These are phyloP conservation scores for Linyphia triangularis DNA, from an alignment of 2,888 invertebrate species.

Conservation along the genomic window DNA sequence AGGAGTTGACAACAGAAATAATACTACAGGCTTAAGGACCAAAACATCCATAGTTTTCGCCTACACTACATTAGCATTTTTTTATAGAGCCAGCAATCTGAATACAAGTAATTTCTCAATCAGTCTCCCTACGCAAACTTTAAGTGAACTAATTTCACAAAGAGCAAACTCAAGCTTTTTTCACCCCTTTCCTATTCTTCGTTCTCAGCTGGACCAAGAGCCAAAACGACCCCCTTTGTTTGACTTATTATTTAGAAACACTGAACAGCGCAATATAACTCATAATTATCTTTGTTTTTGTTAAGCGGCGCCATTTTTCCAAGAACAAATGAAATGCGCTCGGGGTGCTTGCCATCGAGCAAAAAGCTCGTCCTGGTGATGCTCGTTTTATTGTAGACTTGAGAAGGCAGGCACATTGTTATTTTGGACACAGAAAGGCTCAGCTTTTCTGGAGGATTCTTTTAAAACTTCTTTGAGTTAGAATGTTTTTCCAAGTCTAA, in stretches of 20 bases:
- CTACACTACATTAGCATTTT: too few relatives aligned
- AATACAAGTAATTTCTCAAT: constrained; percentile 11
- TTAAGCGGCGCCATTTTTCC: constrained; percentile 28
- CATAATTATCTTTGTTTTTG: constrained; percentile 73
- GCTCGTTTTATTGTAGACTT: constrained; percentile 48
- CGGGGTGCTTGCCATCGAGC: constrained; percentile 41
- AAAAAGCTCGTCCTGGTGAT: constrained; percentile 42
- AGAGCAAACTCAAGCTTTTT: constrained; percentile 22
- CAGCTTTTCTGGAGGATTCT: constrained; percentile 49
- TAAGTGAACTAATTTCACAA: constrained; percentile 55
- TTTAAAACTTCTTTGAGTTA: constrained; percentile 65
- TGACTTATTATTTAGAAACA: constrained; percentile 72
- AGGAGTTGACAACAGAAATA: too few relatives aligned
- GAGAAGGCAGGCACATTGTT: constrained; percentile 58
- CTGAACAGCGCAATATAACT: constrained; percentile 67
- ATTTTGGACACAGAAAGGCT: constrained; percentile 1
- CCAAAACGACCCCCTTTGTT: constrained; percentile 56
- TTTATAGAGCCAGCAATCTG: too few relatives aligned
- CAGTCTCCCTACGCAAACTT: neutral
- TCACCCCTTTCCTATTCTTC: constrained; percentile 23
- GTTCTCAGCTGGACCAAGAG: constrained; percentile 64
- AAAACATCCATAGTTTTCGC: too few relatives aligned
- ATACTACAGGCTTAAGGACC: too few relatives aligned
- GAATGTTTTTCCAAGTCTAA: constrained; percentile 73
- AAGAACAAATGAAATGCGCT: constrained; percentile 65